Percentiles rank a stretch among this genome's conserved stretches.
Evolutionary conservation across 2,113 vertebrate species (phyloP).

Genomic region (Anas platyrhynchos): DNA sequence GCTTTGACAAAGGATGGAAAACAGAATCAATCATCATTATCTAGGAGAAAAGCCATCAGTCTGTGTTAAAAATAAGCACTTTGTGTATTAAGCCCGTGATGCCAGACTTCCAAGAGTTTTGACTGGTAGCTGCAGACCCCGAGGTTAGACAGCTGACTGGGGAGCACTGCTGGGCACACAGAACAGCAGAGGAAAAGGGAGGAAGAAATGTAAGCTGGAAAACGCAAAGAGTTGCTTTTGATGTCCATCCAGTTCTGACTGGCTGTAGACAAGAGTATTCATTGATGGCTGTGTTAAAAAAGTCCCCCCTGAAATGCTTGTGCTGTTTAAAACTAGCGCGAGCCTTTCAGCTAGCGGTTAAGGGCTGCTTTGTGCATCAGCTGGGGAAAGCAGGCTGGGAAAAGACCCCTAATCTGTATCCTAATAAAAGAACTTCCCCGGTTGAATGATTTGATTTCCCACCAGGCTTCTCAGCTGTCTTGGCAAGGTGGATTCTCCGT

Average conservation of each 20-base stretch:
- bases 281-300: neutral
- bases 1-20: slow-evolving; percentile 65
- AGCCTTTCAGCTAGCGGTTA: neutral
- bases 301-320: neutral
- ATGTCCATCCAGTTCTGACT: neutral
- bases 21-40: slow-evolving; percentile 68
- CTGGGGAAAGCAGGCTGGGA: neutral
- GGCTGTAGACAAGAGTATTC: neutral
- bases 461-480: neutral
- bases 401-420: neutral
- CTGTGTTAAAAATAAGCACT: slow-evolving; percentile 57
- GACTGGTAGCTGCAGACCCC: neutral
- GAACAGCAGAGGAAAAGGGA: neutral
- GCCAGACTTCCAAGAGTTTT: slow-evolving; percentile 13
- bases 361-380: neutral
- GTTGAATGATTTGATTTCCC: neutral
- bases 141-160: neutral
- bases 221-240: neutral
- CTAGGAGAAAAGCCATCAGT: slow-evolving; percentile 49
- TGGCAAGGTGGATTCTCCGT: neutral
- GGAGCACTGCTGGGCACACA: neutral
- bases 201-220: neutral
- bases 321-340: neutral
- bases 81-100: neutral
- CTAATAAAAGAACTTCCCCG: neutral